These are phyloP conservation scores for Trichomalopsis sarcophagae DNA, from an alignment of 1,140 invertebrate genomes.

Conservation along the genomic window DNA sequence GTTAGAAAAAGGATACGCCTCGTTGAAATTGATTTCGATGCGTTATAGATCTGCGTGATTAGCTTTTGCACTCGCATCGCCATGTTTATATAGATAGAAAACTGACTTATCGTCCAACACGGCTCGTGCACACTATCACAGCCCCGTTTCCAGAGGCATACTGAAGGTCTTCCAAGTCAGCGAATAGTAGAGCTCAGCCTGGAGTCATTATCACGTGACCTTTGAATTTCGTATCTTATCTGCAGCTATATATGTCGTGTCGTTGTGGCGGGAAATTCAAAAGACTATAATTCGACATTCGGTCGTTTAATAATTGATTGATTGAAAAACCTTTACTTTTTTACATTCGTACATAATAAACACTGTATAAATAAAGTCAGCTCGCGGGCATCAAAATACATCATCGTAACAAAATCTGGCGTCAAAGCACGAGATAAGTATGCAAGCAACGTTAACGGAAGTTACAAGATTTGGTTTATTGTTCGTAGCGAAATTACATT, in stretches of 20 bases:
- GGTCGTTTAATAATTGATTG: not conserved
- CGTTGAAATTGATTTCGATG: conserved; percentile 26
- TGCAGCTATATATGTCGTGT: not conserved
- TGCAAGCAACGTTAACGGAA: not conserved
- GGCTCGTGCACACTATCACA: not conserved
- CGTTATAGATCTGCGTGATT: conserved; percentile 47
- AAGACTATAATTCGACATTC: not conserved
- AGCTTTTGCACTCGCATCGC: conserved; percentile 52
- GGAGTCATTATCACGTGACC: conserved; percentile 10
- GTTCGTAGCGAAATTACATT: not conserved
- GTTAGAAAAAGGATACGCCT: conserved; percentile 65
- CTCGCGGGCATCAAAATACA: not conserved
- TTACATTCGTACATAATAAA: not conserved
- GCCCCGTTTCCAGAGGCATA: not conserved
- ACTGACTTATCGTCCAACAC: conserved; percentile 48
- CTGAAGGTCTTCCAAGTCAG: not conserved
- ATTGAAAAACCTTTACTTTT: not conserved
- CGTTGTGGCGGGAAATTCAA: conserved; percentile 18
- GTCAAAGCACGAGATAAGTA: not conserved
- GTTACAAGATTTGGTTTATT: not conserved
- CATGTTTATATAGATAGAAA: conserved; percentile 57
- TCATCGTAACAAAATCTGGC: not conserved
- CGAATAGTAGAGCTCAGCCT: not conserved
- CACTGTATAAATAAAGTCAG: not conserved
- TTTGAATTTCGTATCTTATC: not conserved